These are phyloP conservation scores for Taenaris catops DNA, from an alignment of 2,888 invertebrate species.

Conservation along the genomic window DNA sequence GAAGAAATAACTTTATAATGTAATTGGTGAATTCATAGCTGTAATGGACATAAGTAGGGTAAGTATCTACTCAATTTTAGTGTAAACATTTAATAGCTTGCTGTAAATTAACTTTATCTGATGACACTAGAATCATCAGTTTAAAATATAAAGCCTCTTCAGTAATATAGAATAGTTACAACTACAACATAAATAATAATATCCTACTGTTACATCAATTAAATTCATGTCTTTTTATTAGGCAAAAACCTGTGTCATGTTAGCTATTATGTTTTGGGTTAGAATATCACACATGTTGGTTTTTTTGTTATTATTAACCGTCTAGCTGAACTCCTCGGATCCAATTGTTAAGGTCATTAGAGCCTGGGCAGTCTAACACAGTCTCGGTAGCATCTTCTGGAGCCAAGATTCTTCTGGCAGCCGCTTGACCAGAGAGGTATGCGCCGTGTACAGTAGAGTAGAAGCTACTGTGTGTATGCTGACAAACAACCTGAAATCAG, in stretches of 20 bases:
- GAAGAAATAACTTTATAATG: too few species aligned
- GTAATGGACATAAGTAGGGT: constrained; percentile 8
- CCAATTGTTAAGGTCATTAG: constrained; percentile 92
- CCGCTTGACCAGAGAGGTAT: constrained; percentile 91
- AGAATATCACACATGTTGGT: constrained; percentile 17
- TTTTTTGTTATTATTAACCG: constrained; percentile 37
- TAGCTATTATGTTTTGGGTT: constrained; percentile 12
- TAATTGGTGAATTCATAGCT: neutral
- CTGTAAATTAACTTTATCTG: constrained; percentile 4
- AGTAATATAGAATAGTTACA: constrained; percentile 1
- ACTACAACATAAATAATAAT: constrained; percentile 6
- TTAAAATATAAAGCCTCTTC: constrained; percentile 6
- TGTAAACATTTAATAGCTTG: constrained; percentile 10
- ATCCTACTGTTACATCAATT: constrained; percentile 5
- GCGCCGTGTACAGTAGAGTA: constrained; percentile 98
- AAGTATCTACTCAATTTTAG: constrained; percentile 17
- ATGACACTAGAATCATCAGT: neutral
- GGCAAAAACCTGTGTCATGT: constrained; percentile 29
- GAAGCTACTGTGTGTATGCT: constrained; percentile 96
- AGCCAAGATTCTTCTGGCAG: constrained; percentile 85
- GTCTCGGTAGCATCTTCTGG: constrained; percentile 82
- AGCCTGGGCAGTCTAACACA: constrained; percentile 85
- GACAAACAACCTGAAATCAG: too few species aligned
- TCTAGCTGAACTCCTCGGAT: constrained; percentile 92
- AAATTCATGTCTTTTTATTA: constrained; percentile 18